Evolutionary conservation across 2,113 vertebrate species (phyloP), one percentile per base, ranked within the genome.

Genomic region (Odontophorus gujanensis): DNA sequence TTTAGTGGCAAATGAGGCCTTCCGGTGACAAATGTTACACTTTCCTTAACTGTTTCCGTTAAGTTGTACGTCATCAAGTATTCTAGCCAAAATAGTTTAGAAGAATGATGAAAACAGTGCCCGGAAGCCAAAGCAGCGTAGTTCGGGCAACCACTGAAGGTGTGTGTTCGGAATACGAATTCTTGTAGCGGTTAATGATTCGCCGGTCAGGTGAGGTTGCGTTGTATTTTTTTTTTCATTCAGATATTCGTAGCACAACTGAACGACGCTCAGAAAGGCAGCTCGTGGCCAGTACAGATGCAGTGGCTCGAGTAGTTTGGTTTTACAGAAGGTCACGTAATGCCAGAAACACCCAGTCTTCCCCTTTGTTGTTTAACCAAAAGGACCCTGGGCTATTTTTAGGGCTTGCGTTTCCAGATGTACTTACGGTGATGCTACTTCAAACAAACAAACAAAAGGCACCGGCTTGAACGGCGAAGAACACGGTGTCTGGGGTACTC

Each of bases 381-480:
- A 24, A 13, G 55, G 9, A 85, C 11, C 2, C 20, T 9, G 9
- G 10, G 3, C 7, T 26, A 0, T 21, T 48, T 87, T 69, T 48
- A 69, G 40, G 11, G 51, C 2, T 24, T 24, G n/a, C 13, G 80
- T 26, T 38, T 21, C 9, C 13, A 79, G 32, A 59, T 22, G 19
- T 6, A 34, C 2, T 73, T 1, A 4, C 53, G 3, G 12, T 1
- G 1, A 6, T 51, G 19, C n/a, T 51, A 30, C 0, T 61, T 20
- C 30, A 55, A 55, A 16, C 50, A 55, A 55, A 9, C 38, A 75
- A 42, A 5, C 11, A 0, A 4, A 12, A 28, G 0, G 3, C 53
- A 30, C 14, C 53, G 67, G n/a, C n/a, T 14, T 77, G 50, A 19
- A 62, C 0, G 17, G 38, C 34, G 32, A 36, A 11, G 43, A 73